phyloP scores from a whole-genome alignment of 2,113 vertebrate genomes.

The Nicator chloris region DNA sequence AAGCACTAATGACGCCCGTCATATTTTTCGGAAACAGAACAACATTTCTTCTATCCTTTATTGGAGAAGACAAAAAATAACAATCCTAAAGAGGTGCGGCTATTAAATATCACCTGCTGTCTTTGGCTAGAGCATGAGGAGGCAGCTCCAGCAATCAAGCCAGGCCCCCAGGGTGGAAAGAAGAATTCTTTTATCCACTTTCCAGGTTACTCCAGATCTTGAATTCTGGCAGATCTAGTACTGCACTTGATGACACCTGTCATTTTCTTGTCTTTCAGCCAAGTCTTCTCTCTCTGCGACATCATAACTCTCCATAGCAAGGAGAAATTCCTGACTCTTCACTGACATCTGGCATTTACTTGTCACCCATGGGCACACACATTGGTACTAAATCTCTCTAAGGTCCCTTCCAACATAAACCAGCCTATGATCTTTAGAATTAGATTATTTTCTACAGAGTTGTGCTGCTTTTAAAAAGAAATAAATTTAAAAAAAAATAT shows the following conservation, averaged over 20 bases:
- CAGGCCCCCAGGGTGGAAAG: neutral
- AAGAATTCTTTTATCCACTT: neutral
- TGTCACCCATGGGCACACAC: neutral
- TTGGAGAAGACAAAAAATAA: conserved; percentile 1
- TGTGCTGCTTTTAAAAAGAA: neutral
- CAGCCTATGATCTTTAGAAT: neutral
- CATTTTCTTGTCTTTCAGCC: neutral
- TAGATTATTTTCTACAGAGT: neutral
- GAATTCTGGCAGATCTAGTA: neutral
- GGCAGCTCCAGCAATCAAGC: neutral
- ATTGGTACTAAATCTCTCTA: neutral
- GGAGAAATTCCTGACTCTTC: neutral
- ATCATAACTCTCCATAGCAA: neutral
- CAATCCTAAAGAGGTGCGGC: neutral
- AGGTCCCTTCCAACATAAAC: neutral
- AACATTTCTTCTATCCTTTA: neutral
- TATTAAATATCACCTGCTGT: conserved; percentile 7
- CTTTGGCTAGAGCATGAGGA: neutral
- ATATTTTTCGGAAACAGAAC: neutral
- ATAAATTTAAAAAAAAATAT: neutral
- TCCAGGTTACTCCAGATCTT: neutral
- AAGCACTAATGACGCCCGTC: neutral
- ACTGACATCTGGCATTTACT: neutral
- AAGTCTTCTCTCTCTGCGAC: neutral
- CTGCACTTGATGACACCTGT: neutral